These are phyloP conservation scores for Astropecten irregularis DNA, from an alignment of 53 echinoderm and acorn worm species.

Conservation along the genomic window DNA sequence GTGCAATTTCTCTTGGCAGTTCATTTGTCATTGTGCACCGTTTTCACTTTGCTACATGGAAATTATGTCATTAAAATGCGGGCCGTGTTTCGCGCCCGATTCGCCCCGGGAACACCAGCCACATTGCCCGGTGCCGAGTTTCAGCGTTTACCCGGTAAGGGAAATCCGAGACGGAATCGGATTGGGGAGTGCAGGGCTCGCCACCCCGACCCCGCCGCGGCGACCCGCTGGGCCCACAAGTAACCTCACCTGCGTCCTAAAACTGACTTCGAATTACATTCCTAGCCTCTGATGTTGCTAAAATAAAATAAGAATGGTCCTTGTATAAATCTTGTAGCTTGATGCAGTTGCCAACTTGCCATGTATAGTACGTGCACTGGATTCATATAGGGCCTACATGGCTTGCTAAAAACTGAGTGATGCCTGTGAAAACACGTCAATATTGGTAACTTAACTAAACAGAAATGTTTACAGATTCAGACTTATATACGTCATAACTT, in stretches of 20 bases:
- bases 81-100: background rate
- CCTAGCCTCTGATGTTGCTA: too few relatives aligned
- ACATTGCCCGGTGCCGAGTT: background rate
- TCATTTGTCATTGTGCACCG: constrained; percentile 35
- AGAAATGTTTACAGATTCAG: too few relatives aligned
- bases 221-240: constrained; percentile 47
- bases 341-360: too few relatives aligned
- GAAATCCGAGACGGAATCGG: constrained; percentile 35
- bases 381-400: too few relatives aligned
- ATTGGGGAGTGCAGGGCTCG: constrained; percentile 17
- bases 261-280: constrained; percentile 48
- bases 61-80: constrained; percentile 44
- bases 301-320: too few relatives aligned
- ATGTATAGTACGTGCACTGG: too few relatives aligned
- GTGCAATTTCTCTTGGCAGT: constrained; percentile 21
- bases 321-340: too few relatives aligned
- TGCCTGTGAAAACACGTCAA: too few relatives aligned
- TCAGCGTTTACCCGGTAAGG: background rate
- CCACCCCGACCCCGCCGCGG: constrained; percentile 35
- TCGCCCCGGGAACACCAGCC: background rate
- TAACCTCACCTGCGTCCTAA: constrained; percentile 36
- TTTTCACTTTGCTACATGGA: constrained; percentile 42
- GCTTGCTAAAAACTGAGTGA: too few relatives aligned
- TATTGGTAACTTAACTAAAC: too few relatives aligned
- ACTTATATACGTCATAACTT: too few relatives aligned